A percentile compares a stretch with the other conserved stretches of the same genome.
These are phyloP conservation scores for Gobio gobio DNA, from an alignment of 2,113 vertebrate species.

Conservation along the genomic window DNA sequence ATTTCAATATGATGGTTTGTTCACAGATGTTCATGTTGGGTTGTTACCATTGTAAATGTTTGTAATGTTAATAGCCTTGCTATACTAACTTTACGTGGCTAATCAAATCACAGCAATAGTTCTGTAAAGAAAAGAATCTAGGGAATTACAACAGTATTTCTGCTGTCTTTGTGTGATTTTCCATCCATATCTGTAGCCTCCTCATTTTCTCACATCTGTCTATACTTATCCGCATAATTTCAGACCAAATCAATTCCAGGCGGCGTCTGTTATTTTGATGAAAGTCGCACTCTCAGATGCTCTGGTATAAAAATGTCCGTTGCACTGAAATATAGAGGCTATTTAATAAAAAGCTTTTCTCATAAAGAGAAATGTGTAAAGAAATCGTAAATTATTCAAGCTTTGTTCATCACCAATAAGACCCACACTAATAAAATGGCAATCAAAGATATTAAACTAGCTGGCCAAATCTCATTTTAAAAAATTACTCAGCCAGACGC, in stretches of 20 bases:
- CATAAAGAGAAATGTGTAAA: conserved; percentile 46
- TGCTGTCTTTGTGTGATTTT: conserved; percentile 36
- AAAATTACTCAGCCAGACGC: conserved; percentile 20
- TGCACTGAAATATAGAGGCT: conserved; percentile 45
- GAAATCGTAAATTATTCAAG: conserved; percentile 59
- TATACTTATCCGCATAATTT: conserved; percentile 32
- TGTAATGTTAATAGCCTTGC: background rate
- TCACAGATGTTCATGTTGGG: background rate
- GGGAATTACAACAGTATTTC: background rate
- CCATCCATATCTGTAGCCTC: background rate
- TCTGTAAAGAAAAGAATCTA: conserved; percentile 29
- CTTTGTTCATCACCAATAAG: conserved; percentile 39
- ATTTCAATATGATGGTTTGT: background rate
- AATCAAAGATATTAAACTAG: conserved; percentile 52
- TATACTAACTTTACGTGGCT: background rate
- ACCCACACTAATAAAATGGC: conserved; percentile 51
- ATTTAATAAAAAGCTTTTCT: conserved; percentile 50
- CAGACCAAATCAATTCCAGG: conserved; percentile 53
- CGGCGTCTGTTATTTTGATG: conserved; percentile 56
- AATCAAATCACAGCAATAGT: background rate
- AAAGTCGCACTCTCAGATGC: conserved; percentile 51
- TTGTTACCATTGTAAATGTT: background rate
- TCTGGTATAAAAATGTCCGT: conserved; percentile 41
- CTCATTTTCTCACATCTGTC: conserved; percentile 30
- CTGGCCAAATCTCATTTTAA: conserved; percentile 50